Conservation (phyloP, 1,140 invertebrate species). For the Zaprionus camerounensis region DNA sequence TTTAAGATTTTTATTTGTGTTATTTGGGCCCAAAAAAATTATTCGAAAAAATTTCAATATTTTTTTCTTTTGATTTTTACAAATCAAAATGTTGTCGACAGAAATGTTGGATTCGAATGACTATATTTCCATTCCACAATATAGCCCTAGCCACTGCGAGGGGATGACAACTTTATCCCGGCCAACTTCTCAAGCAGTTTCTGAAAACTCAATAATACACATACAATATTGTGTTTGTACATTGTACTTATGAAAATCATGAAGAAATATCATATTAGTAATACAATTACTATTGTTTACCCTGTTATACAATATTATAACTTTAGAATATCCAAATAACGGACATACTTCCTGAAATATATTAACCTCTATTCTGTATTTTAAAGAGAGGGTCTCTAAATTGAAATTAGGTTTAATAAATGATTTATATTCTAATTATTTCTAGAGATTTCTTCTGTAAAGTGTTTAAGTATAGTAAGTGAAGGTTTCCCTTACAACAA, state of each 20-base stretch:
- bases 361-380: too few species aligned
- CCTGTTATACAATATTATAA: too few species aligned
- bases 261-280: too few species aligned
- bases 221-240: background rate
- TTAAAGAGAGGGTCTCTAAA: too few species aligned
- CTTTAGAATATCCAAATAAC: too few species aligned
- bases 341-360: too few species aligned
- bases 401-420: too few species aligned
- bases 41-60: slow-evolving; percentile 36
- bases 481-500: too few species aligned
- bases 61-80: slow-evolving; percentile 36
- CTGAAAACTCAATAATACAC: background rate
- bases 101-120: slow-evolving; percentile 47
- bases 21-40: background rate
- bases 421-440: too few species aligned
- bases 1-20: slow-evolving; percentile 9
- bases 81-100: slow-evolving; percentile 34
- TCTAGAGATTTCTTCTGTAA: too few species aligned
- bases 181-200: background rate
- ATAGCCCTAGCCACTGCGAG: background rate
- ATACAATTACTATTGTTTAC: background rate
- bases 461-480: too few species aligned
- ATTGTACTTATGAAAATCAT: too few species aligned
- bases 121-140: background rate
- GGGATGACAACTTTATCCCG: background rate